Base-by-base conservation (phyloP, 1,140 invertebrate species). In the Drosophila lowei region DNA sequence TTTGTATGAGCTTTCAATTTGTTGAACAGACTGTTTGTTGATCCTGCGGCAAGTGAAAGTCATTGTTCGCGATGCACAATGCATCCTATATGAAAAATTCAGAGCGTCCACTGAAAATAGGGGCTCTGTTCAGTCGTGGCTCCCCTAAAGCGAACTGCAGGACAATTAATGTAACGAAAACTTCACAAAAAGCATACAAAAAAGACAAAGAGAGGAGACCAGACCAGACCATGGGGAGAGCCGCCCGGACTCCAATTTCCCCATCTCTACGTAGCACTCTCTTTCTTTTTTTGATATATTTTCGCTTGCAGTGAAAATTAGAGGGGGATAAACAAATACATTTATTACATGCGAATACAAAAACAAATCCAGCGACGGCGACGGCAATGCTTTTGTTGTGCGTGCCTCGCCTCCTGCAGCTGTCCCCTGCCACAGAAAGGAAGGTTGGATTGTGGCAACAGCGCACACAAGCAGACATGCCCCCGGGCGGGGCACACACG, bases 281-380 rank as follows among this genome's bases (percentile, higher is more conserved):
- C 47, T 64, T 59, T 53, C 13, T 48, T 42, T 25, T 49, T n/a
- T 43, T 60, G 63, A 71, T 73, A 79, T 76, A 85, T 84, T 72
- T 84, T 72, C 56, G 56, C 68, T 74, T 85, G 64, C 83, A 62
- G 73, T 84, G 48, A 86, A 85, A 85, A 85, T 85, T 85, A 85
- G 80, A 77, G 62, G 66, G 83, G 81, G 77, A 85, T 85, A 85
- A 86, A 85, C 80, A 85, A 85, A 85, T 85, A 85, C 80, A 85
- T 85, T 86, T 85, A 85, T 85, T 86, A 85, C 83, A 86, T 86
- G 81, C 81, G 84, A 85, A 86, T 81, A 85, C 80, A 74, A 67
- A 73, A 85, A 79, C 72, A 77, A 85, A 70, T 63, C 49, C 72
- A 58, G 59, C 58, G 38, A 44, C 34, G 47, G 44, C 54, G 44